These are phyloP conservation scores for Rutpela maculata DNA, from an alignment of 2,888 invertebrate species.

Conservation along the genomic window DNA sequence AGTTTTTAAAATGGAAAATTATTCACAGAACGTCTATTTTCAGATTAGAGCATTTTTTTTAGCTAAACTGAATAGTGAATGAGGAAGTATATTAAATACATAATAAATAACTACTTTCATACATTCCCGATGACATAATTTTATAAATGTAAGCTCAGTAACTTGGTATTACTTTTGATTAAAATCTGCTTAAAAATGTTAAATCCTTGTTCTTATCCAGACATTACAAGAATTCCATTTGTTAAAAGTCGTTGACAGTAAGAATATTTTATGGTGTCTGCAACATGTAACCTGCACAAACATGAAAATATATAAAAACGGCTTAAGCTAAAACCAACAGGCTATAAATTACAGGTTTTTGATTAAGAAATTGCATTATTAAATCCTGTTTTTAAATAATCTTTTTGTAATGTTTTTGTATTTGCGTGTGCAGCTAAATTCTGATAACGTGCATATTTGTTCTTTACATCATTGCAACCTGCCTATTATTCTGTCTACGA, in stretches of 20 bases:
- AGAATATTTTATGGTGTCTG: conserved; percentile 58
- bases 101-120: too few species aligned
- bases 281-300: conserved; percentile 57
- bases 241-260: conserved; percentile 58
- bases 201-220: conserved; percentile 7
- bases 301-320: conserved; percentile 57
- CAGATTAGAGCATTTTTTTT: too few species aligned
- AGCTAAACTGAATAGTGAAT: too few species aligned
- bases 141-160: neutral
- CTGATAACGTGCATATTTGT: conserved; percentile 57
- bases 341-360: conserved; percentile 58
- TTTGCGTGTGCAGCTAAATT: conserved; percentile 54
- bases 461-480: conserved; percentile 41
- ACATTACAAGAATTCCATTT: conserved; percentile 57
- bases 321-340: conserved; percentile 50
- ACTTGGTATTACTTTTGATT: too few species aligned
- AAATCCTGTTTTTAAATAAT: conserved; percentile 52
- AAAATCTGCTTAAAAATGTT: neutral
- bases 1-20: too few species aligned
- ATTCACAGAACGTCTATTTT: too few species aligned
- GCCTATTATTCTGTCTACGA: conserved; percentile 47
- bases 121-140: neutral
- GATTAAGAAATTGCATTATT: conserved; percentile 59
- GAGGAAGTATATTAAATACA: too few species aligned
- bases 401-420: conserved; percentile 57